Conservation (phyloP, 2,113 vertebrate genomes). For the Aythya baeri region DNA sequence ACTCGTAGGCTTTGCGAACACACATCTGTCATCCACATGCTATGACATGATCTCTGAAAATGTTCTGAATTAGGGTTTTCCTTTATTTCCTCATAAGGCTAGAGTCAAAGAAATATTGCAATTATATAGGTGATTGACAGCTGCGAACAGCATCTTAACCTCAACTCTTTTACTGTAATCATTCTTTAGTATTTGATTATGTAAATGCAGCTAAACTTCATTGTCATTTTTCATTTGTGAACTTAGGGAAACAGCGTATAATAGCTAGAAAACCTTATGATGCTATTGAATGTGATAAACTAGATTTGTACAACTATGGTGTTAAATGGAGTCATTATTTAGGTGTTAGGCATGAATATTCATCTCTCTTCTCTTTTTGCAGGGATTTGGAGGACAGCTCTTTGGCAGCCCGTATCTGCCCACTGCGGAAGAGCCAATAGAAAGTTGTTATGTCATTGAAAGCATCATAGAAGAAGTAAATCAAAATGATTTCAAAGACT, state of each 20-base stretch:
- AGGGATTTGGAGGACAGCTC: slow-evolving; percentile 44
- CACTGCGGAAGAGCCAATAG: slow-evolving; percentile 58
- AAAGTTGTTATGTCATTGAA: slow-evolving; percentile 66
- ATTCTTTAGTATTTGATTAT: background rate
- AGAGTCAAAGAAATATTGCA: background rate
- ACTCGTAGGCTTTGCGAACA: background rate
- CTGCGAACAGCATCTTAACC: background rate
- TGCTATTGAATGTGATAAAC: background rate
- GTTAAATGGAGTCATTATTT: background rate
- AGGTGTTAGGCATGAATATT: background rate
- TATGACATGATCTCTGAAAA: background rate
- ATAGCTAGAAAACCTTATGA: background rate
- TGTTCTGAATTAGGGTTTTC: background rate
- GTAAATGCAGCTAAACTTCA: background rate
- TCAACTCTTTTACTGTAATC: background rate
- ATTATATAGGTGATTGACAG: background rate
- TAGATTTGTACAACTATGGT: background rate
- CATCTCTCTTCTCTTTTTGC: background rate
- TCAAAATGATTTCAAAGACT: background rate
- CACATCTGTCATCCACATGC: background rate
- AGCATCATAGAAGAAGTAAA: background rate
- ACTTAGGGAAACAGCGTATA: background rate
- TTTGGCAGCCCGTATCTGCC: slow-evolving; percentile 13
- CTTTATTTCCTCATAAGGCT: background rate
- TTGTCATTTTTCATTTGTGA: background rate